Percentiles rank a stretch among this genome's conserved stretches.
These are phyloP conservation scores for Agriopis marginaria DNA, from an alignment of 2,888 invertebrate genomes.

Conservation along the genomic window DNA sequence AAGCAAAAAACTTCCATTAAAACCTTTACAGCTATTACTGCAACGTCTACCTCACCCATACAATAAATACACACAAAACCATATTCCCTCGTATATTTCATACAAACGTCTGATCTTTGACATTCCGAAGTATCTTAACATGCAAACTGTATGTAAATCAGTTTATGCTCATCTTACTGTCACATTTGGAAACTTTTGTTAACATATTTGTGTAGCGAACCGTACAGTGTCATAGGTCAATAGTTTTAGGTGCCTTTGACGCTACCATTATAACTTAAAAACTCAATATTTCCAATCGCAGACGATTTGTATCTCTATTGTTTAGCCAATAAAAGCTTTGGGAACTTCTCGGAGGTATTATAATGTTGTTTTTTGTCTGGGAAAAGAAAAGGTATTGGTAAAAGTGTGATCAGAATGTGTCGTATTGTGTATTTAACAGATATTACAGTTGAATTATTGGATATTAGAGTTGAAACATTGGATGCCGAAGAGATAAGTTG, in stretches of 20 bases:
- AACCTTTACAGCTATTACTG: not conserved
- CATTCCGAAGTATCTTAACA: conserved; percentile 53
- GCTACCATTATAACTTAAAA: conserved; percentile 46
- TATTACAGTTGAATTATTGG: conserved; percentile 46
- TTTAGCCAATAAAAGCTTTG: not conserved
- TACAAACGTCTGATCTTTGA: conserved; percentile 52
- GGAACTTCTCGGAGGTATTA: not conserved
- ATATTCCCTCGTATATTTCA: conserved; percentile 36
- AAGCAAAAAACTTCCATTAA: conserved; percentile 1
- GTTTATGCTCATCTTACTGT: conserved; percentile 60
- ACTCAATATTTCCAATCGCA: not conserved
- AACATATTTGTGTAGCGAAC: conserved; percentile 60
- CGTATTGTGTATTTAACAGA: conserved; percentile 58
- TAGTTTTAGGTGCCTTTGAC: conserved; percentile 62
- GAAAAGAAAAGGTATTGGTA: conserved; percentile 54
- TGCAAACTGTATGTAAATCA: conserved; percentile 64
- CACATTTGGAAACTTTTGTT: conserved; percentile 61
- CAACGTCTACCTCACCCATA: conserved; percentile 1
- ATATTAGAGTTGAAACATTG: conserved; percentile 51
- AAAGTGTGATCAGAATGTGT: conserved; percentile 53
- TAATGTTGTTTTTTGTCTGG: conserved; percentile 47
- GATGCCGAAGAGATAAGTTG: conserved; percentile 36
- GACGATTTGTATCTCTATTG: conserved; percentile 31
- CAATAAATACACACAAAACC: conserved; percentile 12
- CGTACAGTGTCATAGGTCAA: conserved; percentile 56